Conservation (phyloP, 1,140 invertebrate species). For the Anastrepha obliqua region DNA sequence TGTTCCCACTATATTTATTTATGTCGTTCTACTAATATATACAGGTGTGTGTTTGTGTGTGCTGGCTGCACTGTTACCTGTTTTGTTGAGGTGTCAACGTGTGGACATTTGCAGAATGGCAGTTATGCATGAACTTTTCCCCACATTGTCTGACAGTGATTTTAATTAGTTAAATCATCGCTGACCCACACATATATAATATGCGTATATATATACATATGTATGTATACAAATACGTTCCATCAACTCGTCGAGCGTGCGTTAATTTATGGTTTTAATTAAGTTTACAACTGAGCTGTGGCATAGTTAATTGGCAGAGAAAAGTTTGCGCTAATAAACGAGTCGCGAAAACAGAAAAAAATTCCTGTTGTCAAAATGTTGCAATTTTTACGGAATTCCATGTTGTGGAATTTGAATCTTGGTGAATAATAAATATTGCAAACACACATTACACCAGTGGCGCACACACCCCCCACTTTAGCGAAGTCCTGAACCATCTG, state of each 20-base stretch:
- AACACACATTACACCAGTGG: too few species aligned
- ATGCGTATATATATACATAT: not conserved
- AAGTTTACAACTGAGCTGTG: slow-evolving; percentile 41
- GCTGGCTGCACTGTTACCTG: not conserved
- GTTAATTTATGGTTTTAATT: slow-evolving; percentile 38
- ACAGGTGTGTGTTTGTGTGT: not conserved
- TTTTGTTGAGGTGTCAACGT: slow-evolving; percentile 47
- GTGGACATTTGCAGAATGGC: slow-evolving; percentile 34
- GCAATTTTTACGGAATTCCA: too few species aligned
- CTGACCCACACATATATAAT: slow-evolving; percentile 8
- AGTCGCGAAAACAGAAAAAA: not conserved
- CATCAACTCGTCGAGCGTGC: not conserved
- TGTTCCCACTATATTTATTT: not conserved
- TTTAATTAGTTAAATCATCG: slow-evolving; percentile 48
- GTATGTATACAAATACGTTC: not conserved
- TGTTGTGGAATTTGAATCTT: too few species aligned
- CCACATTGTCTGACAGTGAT: slow-evolving; percentile 47
- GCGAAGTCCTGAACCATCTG: too few species aligned
- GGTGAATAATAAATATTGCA: too few species aligned
- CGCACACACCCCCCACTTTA: too few species aligned
- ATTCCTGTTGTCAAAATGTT: not conserved
- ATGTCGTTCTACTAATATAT: not conserved
- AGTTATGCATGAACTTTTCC: slow-evolving; percentile 35
- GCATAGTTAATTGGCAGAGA: slow-evolving; percentile 27
- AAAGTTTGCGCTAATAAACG: not conserved